Base-by-base conservation (phyloP, 2,888 invertebrate genomes). In the Dryadula phaetusa region DNA sequence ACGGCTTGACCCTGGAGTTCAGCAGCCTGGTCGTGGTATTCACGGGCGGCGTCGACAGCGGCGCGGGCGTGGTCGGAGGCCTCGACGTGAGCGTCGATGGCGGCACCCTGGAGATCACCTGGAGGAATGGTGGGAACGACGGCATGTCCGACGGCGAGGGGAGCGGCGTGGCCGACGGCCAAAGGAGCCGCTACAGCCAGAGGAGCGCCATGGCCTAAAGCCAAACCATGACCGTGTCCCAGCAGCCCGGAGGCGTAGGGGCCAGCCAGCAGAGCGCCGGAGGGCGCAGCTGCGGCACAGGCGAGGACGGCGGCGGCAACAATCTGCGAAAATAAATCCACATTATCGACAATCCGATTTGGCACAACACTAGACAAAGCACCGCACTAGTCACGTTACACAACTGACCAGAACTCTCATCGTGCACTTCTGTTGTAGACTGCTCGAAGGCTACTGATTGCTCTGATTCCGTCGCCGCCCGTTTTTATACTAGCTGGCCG, bases 371-470 rank as follows among this genome's bases (percentile, higher is more conserved):
- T 75, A 75, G 66, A 72, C 71, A 71, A 56, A 65, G 67, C 76
- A 74, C 76, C 74, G 70, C 77, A 78, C 79, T 75, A 73, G 76
- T 77, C 76, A 78, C 76, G 71, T 72, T 75, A 72, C 73, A 79
- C 74, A 75, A 90, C 92, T 87, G 80, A 92, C 90, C 90, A 92
- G 91, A 87, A 92, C 83, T 92, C 91, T 89, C 91, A 92, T 92
- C 90, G 79, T 91, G 92, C 90, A 92, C 89, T 92, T 92, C 92
- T 88, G 89, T 90, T 76, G 81, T 86, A 88, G 92, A 92, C 92
- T 92, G 92, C 92, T 79, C 90, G 90, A 87, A 84, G 85, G 91
- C 92, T 92, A 92, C 92, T 92, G 92, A 91, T 82, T 91, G 88
- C 82, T 87, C 84, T 86, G 84, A 82, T 85, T 89, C 83, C 80